Evolutionary conservation across 2,888 invertebrate species (phyloP).

Genomic region (Agrenia bidenticulata): DNA sequence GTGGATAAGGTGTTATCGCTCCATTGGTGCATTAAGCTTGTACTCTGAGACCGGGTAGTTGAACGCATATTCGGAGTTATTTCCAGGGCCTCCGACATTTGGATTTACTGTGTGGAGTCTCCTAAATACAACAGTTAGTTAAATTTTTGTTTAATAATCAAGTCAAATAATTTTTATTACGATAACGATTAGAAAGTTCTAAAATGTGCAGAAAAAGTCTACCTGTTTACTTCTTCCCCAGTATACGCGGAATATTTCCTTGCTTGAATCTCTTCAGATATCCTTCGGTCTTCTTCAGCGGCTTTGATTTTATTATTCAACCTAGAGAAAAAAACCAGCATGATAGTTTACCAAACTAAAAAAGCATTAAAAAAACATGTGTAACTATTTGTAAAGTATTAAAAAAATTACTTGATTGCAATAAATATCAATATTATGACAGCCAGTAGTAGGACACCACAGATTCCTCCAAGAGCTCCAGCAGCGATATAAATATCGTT

Average conservation of each 20-base stretch:
- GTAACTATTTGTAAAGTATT: neutral
- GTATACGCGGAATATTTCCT: conserved; percentile 40
- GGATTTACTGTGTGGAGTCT: conserved; percentile 8
- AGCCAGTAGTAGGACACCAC: conserved; percentile 25
- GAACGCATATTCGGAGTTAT: conserved; percentile 31
- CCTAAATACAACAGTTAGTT: neutral
- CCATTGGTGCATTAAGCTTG: too few species aligned
- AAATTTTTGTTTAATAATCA: too few species aligned
- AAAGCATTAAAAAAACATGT: neutral
- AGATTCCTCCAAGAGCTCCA: conserved; percentile 37
- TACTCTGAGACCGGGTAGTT: conserved; percentile 12
- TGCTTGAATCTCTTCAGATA: conserved; percentile 33
- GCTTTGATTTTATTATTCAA: conserved; percentile 18
- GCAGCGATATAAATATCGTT: conserved; percentile 33
- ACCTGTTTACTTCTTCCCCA: conserved; percentile 43
- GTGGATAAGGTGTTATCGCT: too few species aligned
- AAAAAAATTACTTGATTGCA: conserved; percentile 14
- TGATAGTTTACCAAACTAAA: neutral
- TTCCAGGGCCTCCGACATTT: neutral
- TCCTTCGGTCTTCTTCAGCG: conserved; percentile 18
- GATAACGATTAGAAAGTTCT: too few species aligned
- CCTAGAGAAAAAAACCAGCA: conserved; percentile 10
- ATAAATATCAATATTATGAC: conserved; percentile 17
- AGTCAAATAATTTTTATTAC: too few species aligned
- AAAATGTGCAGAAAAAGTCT: too few species aligned